A percentile compares a stretch with the other conserved stretches of the same genome.
Conservation (phyloP, 2,888 invertebrate genomes). For the Andrena dorsata region DNA sequence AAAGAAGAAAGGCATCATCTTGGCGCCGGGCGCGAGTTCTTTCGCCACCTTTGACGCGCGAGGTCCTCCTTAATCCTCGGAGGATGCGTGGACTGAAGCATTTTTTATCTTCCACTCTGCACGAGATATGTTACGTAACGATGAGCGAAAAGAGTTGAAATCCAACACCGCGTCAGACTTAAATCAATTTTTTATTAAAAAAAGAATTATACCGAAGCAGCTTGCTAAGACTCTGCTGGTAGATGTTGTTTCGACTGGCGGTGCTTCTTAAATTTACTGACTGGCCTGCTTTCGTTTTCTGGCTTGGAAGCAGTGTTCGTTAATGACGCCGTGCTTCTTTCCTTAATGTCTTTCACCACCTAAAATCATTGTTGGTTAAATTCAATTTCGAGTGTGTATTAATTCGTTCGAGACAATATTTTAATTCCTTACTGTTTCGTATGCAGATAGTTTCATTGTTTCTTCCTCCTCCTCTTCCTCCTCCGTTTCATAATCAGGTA, state of each 20-base stretch:
- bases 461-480: slow-evolving; percentile 58
- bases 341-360: slow-evolving; percentile 55
- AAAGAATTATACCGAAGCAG: neutral
- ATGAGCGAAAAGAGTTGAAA: neutral
- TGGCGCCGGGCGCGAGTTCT: slow-evolving; percentile 22
- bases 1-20: slow-evolving; percentile 16
- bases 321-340: neutral
- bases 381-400: neutral
- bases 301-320: neutral
- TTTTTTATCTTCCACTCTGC: neutral
- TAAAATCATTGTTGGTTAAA: neutral
- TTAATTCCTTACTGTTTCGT: slow-evolving; percentile 68
- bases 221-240: neutral
- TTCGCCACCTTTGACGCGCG: slow-evolving; percentile 8
- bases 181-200: slow-evolving; percentile 13
- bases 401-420: neutral
- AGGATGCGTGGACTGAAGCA: neutral
- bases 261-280: slow-evolving; percentile 53
- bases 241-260: slow-evolving; percentile 23
- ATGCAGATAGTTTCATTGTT: slow-evolving; percentile 62
- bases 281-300: slow-evolving; percentile 11
- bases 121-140: neutral
- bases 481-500: slow-evolving; percentile 60
- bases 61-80: slow-evolving; percentile 9
- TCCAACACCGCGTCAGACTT: no score